Evolutionary conservation across 2,888 invertebrate species (phyloP).

Genomic region (Ligdia adustata): DNA sequence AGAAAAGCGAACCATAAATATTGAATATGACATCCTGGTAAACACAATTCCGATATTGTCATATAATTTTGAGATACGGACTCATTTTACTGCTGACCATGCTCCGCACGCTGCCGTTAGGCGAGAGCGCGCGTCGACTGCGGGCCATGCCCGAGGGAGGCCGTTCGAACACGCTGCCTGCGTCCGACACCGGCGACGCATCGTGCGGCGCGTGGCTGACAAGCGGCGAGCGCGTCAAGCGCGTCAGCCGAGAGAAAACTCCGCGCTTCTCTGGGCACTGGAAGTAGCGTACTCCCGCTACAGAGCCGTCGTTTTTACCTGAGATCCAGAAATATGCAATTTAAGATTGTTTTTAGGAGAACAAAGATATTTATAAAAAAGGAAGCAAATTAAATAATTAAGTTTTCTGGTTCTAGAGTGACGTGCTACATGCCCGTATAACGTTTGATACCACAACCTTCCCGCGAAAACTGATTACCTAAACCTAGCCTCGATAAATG

Average conservation of each 20-base stretch:
- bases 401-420: not conserved
- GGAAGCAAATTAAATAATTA: too few species aligned
- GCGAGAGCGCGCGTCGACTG: constrained; percentile 70
- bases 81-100: constrained; percentile 82
- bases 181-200: constrained; percentile 75
- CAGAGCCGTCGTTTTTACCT: constrained; percentile 99
- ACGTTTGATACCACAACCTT: constrained; percentile 14
- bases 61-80: constrained; percentile 55
- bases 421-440: constrained; percentile 3
- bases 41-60: too few species aligned
- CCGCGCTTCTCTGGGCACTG: constrained; percentile 96
- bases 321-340: too few species aligned
- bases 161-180: constrained; percentile 76
- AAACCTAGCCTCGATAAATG: constrained; percentile 11
- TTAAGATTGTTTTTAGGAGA: too few species aligned
- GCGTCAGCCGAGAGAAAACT: constrained; percentile 95
- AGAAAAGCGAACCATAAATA: constrained; percentile 2
- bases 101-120: constrained; percentile 79
- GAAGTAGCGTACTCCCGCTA: constrained; percentile 96
- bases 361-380: too few species aligned
- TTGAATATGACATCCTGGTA: too few species aligned
- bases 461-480: constrained; percentile 9
- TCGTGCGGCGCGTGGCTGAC: constrained; percentile 79
- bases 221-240: constrained; percentile 90
- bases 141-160: constrained; percentile 75